Percentiles rank a stretch among this genome's conserved stretches.
phyloP scores from a whole-genome alignment of 2,113 vertebrate species.

The Zosterops pallidus region DNA sequence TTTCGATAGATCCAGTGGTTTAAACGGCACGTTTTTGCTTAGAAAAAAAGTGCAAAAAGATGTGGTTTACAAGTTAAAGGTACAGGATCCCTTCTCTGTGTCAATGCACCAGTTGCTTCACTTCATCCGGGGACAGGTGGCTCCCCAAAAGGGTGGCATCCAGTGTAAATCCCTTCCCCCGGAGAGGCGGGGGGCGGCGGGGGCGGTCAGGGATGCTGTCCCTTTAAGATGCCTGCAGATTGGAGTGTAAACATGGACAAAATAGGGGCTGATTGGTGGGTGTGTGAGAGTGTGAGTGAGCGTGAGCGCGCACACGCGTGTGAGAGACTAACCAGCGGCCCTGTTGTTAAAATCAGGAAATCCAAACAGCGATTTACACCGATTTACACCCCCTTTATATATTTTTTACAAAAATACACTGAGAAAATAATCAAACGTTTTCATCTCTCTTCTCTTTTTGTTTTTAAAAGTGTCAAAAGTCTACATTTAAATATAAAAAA shows the following conservation, averaged over 20 bases:
- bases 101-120: conserved; percentile 71
- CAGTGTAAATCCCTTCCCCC: conserved; percentile 42
- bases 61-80: conserved; percentile 95
- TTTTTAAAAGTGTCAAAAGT: conserved; percentile 99
- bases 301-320: conserved; percentile 74
- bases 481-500: conserved; percentile 99
- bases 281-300: conserved; percentile 49
- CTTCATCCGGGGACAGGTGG: conserved; percentile 27
- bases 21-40: conserved; percentile 87
- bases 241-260: conserved; percentile 96
- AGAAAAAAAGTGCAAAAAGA: conserved; percentile 95
- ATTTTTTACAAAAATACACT: conserved; percentile 99
- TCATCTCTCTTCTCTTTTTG: conserved; percentile 88
- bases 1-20: conserved; percentile 97
- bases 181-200: conserved; percentile 23
- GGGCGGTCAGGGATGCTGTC: conserved; percentile 84
- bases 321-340: conserved; percentile 87
- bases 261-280: conserved; percentile 87
- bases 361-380: conserved; percentile 97
- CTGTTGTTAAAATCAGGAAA: conserved; percentile 92
- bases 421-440: conserved; percentile 99
- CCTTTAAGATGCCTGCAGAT: conserved; percentile 98
- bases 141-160: conserved; percentile 44
- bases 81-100: conserved; percentile 93
- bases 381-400: conserved; percentile 97